Evolutionary conservation across 2,113 vertebrate genomes (phyloP), one percentile per base, ranked within the genome.

Genomic region (Chaenocephalus aceratus): DNA sequence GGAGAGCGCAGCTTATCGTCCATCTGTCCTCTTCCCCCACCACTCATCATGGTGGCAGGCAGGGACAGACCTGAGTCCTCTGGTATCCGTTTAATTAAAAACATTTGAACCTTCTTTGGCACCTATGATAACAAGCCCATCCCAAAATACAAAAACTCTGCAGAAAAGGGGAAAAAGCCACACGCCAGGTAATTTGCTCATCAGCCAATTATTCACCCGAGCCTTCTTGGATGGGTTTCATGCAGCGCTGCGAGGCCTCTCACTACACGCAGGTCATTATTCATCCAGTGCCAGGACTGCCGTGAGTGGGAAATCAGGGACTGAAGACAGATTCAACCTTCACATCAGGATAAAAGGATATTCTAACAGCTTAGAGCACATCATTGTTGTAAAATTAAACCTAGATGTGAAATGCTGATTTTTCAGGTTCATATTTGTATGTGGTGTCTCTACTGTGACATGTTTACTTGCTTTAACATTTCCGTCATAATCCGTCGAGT

Each of bases 81-180:
- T 65, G 63, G 66, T 75, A 49, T 79, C 65, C 48, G 36, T 84
- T 82, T 88, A 89, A 91, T 92, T 82, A 87, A 93, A 90, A 90
- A 81, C 77, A 84, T 78, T 83, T 64, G 26, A 84, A 63, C 57
- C 26, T 58, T 82, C 80, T 63, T 66, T 75, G 70, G 73, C 74
- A 75, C 45, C 51, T 53, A 77, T 44, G 54, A 81, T 65, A 88
- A 83, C 45, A 53, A 69, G 67, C 23, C 65, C 51, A 78, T 82
- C 49, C 10, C 30, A 10, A 74, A 21, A 51, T 26, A 14, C 36
- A 13, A 14, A 10, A 49, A 15, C 8, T 64, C 18, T 15, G 64
- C 46, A 61, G 14, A 68, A 23, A n/a, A 44, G 41, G 61, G 21
- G 16, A 15, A 45, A 44, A 13, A 52, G 34, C 69, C 9, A 21